Conservation (phyloP, 2,113 vertebrate species). For the Balaenoptera acutorostrata region DNA sequence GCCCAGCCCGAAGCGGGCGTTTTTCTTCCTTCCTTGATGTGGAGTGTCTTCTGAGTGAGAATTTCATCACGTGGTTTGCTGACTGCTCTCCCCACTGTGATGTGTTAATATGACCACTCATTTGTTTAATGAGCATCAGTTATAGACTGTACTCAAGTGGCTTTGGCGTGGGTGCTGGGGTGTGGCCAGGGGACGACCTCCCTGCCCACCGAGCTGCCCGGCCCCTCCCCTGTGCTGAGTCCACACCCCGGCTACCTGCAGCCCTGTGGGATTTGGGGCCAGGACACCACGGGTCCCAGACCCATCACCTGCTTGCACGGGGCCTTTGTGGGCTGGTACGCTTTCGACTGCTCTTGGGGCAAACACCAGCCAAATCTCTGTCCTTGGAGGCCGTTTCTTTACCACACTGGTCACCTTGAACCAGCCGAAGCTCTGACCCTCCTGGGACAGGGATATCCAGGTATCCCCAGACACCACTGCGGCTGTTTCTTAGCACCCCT, state of each 20-base stretch:
- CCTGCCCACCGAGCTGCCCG: not conserved
- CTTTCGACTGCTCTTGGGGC: not conserved
- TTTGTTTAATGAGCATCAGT: fast-evolving
- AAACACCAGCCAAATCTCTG: not conserved
- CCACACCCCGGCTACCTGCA: fast-evolving
- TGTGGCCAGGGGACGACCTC: fast-evolving
- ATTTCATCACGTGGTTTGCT: fast-evolving
- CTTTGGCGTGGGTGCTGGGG: not conserved
- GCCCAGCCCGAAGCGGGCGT: fast-evolving
- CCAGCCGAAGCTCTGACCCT: not conserved
- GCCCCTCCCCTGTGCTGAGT: not conserved
- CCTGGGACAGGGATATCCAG: fast-evolving
- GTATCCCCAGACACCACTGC: not conserved
- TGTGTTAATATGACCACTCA: fast-evolving
- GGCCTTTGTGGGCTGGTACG: not conserved
- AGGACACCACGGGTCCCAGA: not conserved
- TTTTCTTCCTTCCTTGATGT: not conserved
- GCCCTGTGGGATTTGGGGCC: too few species aligned
- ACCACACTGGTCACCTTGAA: not conserved
- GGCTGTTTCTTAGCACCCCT: fast-evolving
- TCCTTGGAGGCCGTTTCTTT: not conserved
- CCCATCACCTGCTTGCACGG: not conserved
- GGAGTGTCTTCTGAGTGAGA: not conserved
- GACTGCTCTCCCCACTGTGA: not conserved
- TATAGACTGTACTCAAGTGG: fast-evolving